These are phyloP conservation scores for Agrotis ipsilon DNA, from an alignment of 2,888 invertebrate species.

Conservation along the genomic window DNA sequence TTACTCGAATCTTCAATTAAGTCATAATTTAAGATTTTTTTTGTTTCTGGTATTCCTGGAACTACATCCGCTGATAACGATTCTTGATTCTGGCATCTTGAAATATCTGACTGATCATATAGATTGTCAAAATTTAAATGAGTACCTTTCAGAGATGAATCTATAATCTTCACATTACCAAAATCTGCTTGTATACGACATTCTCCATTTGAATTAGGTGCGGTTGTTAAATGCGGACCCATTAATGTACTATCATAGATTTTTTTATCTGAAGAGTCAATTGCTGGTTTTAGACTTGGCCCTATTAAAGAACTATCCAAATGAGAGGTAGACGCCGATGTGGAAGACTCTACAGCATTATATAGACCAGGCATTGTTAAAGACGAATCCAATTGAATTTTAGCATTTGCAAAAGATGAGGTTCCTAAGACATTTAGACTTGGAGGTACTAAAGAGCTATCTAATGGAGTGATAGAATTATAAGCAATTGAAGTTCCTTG, in stretches of 20 bases:
- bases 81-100: conserved; percentile 4
- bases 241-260: conserved; percentile 11
- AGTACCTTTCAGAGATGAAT: conserved; percentile 9
- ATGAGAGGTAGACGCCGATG: neutral
- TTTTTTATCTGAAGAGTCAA: neutral
- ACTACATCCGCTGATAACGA: neutral
- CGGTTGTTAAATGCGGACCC: neutral
- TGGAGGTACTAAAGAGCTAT: conserved; percentile 1
- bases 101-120: neutral
- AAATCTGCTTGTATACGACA: neutral
- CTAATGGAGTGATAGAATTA: neutral
- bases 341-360: neutral
- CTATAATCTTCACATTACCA: neutral
- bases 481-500: neutral
- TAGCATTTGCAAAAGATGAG: neutral
- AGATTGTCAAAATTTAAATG: neutral
- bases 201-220: neutral
- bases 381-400: neutral
- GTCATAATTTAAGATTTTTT: neutral
- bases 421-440: neutral
- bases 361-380: conserved; percentile 2
- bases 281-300: neutral
- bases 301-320: neutral
- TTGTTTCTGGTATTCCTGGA: neutral
- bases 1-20: neutral